phyloP scores from a whole-genome alignment of 2,797 vertebrate species.

The Clarias fuscus region DNA sequence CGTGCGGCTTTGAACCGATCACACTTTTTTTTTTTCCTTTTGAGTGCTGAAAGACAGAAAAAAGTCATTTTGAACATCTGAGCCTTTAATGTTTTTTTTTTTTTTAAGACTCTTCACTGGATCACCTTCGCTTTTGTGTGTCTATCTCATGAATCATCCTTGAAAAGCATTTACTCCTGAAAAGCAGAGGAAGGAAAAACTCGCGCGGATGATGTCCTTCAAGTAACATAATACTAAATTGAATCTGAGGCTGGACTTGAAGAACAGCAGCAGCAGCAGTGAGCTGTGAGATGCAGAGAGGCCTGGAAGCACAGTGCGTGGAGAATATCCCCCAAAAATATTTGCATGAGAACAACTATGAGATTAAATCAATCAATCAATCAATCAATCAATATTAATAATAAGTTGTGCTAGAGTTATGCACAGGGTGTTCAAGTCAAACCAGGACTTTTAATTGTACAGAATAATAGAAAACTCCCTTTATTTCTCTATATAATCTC shows the following conservation, averaged over 20 bases:
- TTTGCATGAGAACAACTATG: background rate
- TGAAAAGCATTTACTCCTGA: conserved; percentile 22
- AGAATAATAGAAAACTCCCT: too few species aligned
- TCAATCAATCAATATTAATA: too few species aligned
- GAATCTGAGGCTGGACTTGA: conserved; percentile 9
- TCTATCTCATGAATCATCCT: conserved; percentile 10
- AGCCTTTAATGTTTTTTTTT: conserved; percentile 10
- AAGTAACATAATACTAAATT: conserved; percentile 3
- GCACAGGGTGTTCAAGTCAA: too few species aligned
- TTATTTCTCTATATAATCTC: too few species aligned
- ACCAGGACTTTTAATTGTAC: too few species aligned
- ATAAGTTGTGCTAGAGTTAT: too few species aligned
- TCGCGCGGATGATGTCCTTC: conserved; percentile 7
- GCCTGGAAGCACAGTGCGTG: background rate
- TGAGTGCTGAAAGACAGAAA: background rate
- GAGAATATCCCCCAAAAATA: background rate
- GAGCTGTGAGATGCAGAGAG: too few species aligned
- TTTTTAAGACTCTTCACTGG: background rate
- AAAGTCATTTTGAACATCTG: background rate
- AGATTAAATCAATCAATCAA: background rate
- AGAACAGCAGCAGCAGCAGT: conserved; percentile 1
- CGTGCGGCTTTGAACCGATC: background rate
- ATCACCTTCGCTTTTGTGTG: background rate
- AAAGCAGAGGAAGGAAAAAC: background rate
- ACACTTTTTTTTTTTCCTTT: background rate